These are phyloP conservation scores for Homarus americanus DNA, from an alignment of 1,140 invertebrate genomes.

Conservation along the genomic window DNA sequence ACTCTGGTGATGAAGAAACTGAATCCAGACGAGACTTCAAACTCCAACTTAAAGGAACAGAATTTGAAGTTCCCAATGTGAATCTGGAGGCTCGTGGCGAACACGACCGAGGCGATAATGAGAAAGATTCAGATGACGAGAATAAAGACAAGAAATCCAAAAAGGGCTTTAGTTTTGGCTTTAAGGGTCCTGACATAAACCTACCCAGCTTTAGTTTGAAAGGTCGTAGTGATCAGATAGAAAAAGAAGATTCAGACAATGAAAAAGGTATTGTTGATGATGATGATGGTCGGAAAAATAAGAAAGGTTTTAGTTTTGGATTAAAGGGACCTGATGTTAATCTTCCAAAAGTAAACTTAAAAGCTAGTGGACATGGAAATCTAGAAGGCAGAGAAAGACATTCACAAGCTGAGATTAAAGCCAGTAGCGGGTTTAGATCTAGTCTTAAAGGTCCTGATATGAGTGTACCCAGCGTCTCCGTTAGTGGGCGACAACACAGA, in stretches of 20 bases:
- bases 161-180: constrained; percentile 38
- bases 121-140: not conserved
- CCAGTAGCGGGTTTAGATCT: not conserved
- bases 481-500: not conserved
- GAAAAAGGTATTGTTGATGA: not conserved
- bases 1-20: not conserved
- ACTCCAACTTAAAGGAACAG: constrained; percentile 8
- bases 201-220: constrained; percentile 21
- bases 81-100: not conserved
- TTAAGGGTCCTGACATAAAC: constrained; percentile 49
- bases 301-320: constrained; percentile 12
- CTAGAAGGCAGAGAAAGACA: not conserved
- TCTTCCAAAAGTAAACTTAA: constrained; percentile 13
- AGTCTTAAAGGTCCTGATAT: not conserved
- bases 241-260: not conserved
- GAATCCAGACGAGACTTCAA: not conserved
- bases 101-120: not conserved
- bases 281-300: not conserved
- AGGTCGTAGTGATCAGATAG: not conserved
- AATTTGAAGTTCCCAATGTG: not conserved
- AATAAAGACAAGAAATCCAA: constrained; percentile 16
- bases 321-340: constrained; percentile 20
- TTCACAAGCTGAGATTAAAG: not conserved
- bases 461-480: not conserved
- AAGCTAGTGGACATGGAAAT: not conserved